Base-by-base conservation (phyloP, 2,888 invertebrate genomes). In the Sphecodes monilicornis region DNA sequence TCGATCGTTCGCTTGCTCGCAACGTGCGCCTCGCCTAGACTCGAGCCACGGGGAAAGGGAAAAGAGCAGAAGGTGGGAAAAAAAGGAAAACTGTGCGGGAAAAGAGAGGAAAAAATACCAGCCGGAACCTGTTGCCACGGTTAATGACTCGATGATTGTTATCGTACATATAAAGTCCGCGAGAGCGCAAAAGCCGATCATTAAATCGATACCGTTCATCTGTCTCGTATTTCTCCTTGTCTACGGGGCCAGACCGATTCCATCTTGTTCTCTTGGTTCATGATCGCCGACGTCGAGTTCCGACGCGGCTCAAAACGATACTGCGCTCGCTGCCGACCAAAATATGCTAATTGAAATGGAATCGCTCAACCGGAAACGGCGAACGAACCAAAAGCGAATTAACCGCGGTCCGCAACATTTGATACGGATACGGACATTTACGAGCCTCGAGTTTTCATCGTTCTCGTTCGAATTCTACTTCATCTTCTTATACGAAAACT, bases 111-210 rank as follows among this genome's bases (percentile, higher is more conserved):
- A 66, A 66, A 66, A 36, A 57, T 1, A 46, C 29, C 11, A 84
- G 77, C 81, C 76, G 84, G 83, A 90, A 90, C 90, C 90, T 90
- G 90, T 90, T 90, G 84, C 82, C 78, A 80, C 73, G 78, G 78
- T 78, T 89, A 89, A 89, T 89, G 89, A 89, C 87, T 88, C 80
- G 57, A 82, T 84, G 87, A 89, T 89, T 89, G 87, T 87, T 87
- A 88, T 84, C 85, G 60, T 57, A 32, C 80, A 76, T n/a, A 50
- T n/a, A 50, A 82, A 76, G 82, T 80, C 77, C 50, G 82, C 74
- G 57, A 57, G 57, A 5, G 80, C 50, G 82, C 74, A 26, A 57
- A 26, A 5, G 80, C 81, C 87, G 87, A 88, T 88, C 70, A 80
- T 86, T 75, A 82, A 66, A 80, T 75, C 81, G 64, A 80, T 81